Evolutionary conservation across 2,113 vertebrate species (phyloP).

Genomic region (Oostethus manadensis): DNA sequence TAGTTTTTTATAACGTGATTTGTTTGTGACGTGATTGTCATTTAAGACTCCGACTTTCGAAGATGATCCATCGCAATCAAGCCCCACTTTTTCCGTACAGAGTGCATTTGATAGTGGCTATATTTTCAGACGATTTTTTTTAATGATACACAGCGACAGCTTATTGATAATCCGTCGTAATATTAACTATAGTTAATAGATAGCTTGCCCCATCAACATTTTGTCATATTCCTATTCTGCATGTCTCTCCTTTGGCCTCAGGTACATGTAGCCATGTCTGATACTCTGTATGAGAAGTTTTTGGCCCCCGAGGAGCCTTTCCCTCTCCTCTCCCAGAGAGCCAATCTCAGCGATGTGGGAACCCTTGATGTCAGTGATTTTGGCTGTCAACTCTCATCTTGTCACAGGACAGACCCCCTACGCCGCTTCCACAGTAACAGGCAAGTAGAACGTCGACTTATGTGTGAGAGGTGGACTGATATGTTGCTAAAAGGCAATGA

Average conservation of each 20-base stretch:
- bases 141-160: too few species aligned
- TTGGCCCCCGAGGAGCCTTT: constrained; percentile 89
- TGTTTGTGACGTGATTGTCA: too few species aligned
- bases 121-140: too few species aligned
- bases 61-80: too few species aligned
- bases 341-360: constrained; percentile 86
- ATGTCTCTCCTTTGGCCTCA: constrained; percentile 1
- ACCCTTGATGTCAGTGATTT: constrained; percentile 92
- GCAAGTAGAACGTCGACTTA: constrained; percentile 42
- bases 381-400: constrained; percentile 90
- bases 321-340: constrained; percentile 80
- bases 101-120: too few species aligned
- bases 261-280: constrained; percentile 68
- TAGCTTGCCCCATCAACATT: too few species aligned
- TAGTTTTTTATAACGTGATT: too few species aligned
- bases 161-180: too few species aligned
- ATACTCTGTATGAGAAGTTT: constrained; percentile 88
- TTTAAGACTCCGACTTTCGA: too few species aligned
- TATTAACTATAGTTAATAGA: too few species aligned
- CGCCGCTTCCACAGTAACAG: constrained; percentile 91
- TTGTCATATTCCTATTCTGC: background rate
- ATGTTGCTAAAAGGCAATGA: too few species aligned
- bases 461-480: background rate
- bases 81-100: too few species aligned
- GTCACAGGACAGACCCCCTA: constrained; percentile 90